Conservation (phyloP, 2,888 invertebrate species). For the Rhagium mordax region DNA sequence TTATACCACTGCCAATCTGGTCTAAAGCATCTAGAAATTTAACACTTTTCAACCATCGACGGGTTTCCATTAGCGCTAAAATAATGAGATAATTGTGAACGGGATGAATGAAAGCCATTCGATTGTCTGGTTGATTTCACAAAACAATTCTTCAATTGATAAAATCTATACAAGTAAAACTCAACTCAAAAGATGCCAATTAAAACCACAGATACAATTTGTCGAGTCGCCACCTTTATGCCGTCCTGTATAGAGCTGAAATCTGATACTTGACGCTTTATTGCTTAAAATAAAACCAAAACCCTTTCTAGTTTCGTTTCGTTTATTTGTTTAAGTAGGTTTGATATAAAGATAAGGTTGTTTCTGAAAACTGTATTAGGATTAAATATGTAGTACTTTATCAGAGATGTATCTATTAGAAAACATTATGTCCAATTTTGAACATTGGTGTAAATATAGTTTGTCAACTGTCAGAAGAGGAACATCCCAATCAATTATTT, state of each 20-base stretch:
- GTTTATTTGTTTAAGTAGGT: conserved; percentile 22
- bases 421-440: conserved; percentile 27
- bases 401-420: conserved; percentile 29
- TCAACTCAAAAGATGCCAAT: conserved; percentile 24
- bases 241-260: conserved; percentile 9
- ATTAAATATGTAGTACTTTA: conserved; percentile 34
- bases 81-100: conserved; percentile 36
- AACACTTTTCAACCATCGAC: conserved; percentile 23
- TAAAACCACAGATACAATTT: conserved; percentile 22
- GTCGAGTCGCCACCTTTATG: conserved; percentile 11
- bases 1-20: not conserved
- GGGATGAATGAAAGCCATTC: conserved; percentile 34
- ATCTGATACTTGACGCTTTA: conserved; percentile 20
- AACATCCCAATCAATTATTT: conserved; percentile 7
- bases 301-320: conserved; percentile 11
- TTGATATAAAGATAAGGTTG: conserved; percentile 35
- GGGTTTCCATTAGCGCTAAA: conserved; percentile 12
- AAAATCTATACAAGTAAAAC: conserved; percentile 31
- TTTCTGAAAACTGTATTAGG: conserved; percentile 35
- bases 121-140: conserved; percentile 37
- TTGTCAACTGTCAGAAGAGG: not conserved
- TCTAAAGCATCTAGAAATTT: conserved; percentile 14
- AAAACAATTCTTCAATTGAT: conserved; percentile 44
- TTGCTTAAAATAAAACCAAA: conserved; percentile 16
- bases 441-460: not conserved